phyloP scores from a whole-genome alignment of 2,888 invertebrate species.

The Drosophila cognata region DNA sequence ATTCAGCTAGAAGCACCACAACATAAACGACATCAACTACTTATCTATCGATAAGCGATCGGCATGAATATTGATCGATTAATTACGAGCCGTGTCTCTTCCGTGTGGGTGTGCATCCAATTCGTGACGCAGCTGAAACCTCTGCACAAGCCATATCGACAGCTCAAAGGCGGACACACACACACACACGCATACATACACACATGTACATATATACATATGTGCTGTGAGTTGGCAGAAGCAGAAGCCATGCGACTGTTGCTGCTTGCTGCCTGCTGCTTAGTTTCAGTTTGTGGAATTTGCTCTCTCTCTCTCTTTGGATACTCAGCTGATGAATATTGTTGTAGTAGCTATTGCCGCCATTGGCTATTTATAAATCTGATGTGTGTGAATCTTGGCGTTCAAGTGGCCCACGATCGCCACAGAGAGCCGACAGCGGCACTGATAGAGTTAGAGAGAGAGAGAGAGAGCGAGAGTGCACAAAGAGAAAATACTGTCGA shows the following conservation, averaged over 20 bases:
- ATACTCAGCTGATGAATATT: slow-evolving; percentile 50
- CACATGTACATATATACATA: background rate
- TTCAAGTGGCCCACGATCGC: slow-evolving; percentile 50
- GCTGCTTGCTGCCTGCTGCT: slow-evolving; percentile 18
- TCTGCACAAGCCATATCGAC: slow-evolving; percentile 34
- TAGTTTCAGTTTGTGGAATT: slow-evolving; percentile 46
- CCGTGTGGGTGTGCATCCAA: slow-evolving; percentile 31
- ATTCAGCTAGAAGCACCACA: slow-evolving; percentile 1
- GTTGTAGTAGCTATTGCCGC: slow-evolving; percentile 41
- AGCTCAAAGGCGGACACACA: slow-evolving; percentile 29
- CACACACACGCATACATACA: background rate
- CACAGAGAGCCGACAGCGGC: slow-evolving; percentile 25
- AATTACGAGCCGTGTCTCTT: slow-evolving; percentile 12
- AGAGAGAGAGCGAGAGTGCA: slow-evolving; percentile 6
- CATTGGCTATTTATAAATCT: slow-evolving; percentile 75
- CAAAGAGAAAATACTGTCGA: slow-evolving; percentile 13
- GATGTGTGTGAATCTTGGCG: slow-evolving; percentile 71
- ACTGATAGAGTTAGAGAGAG: slow-evolving; percentile 8
- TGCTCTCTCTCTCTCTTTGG: slow-evolving; percentile 37
- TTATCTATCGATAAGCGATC: slow-evolving; percentile 32
- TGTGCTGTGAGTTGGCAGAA: slow-evolving; percentile 44
- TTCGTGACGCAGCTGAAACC: slow-evolving; percentile 35
- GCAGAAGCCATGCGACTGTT: slow-evolving; percentile 71
- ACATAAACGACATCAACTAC: background rate
- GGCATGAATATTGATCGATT: slow-evolving; percentile 21